Conservation (phyloP, 2,797 vertebrate genomes). For the Todus mexicanus region DNA sequence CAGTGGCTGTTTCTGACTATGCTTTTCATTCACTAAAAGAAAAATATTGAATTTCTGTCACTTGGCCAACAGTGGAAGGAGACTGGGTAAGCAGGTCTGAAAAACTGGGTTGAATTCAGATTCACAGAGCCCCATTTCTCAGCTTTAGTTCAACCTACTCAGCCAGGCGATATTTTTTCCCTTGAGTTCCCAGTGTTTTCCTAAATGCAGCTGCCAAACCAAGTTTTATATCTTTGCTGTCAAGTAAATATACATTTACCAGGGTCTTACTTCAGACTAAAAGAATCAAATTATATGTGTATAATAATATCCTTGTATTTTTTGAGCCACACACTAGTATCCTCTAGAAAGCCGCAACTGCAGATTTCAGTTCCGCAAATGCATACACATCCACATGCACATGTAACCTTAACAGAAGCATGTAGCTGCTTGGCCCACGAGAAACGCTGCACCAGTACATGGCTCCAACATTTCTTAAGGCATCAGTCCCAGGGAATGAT, state of each 20-base stretch:
- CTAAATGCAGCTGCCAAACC: conserved; percentile 48
- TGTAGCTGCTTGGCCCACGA: neutral
- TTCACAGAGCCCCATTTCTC: conserved; percentile 10
- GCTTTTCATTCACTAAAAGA: conserved; percentile 53
- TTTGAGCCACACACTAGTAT: neutral
- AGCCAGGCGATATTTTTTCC: neutral
- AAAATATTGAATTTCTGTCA: conserved; percentile 46
- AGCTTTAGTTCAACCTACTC: neutral
- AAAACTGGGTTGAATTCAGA: conserved; percentile 31
- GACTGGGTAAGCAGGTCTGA: neutral
- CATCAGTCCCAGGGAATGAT: neutral
- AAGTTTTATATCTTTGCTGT: conserved; percentile 15
- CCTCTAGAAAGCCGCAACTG: neutral
- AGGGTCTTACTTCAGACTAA: neutral
- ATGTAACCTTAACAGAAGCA: neutral
- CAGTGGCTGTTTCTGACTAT: conserved; percentile 7
- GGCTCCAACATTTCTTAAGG: neutral
- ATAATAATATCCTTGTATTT: conserved; percentile 5
- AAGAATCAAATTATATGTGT: neutral
- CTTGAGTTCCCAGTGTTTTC: conserved; percentile 35
- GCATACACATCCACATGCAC: accelerated
- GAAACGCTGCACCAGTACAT: neutral
- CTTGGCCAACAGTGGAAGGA: neutral
- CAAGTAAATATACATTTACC: conserved; percentile 19
- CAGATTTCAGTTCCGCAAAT: neutral